Conservation (phyloP, 2,888 invertebrate genomes). For the Ommatoiulus sabulosus region DNA sequence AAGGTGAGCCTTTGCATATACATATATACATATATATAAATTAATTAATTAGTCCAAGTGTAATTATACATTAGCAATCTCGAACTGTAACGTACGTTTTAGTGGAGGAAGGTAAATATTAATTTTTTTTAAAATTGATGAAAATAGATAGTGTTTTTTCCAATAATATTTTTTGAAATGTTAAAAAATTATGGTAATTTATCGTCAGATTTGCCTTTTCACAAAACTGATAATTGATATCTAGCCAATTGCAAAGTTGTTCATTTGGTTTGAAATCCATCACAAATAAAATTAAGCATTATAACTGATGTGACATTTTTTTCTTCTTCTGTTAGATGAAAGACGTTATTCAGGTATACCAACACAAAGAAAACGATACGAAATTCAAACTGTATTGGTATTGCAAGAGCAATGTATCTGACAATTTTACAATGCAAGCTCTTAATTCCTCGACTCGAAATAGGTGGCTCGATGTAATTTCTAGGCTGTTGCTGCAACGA, state of each 20-base stretch:
- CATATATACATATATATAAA: too few species aligned
- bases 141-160: not conserved
- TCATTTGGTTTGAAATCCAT: too few species aligned
- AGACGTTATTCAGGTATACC: not conserved
- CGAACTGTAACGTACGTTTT: too few species aligned
- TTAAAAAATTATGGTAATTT: not conserved
- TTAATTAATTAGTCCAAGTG: too few species aligned
- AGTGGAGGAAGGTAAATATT: too few species aligned
- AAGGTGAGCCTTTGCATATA: not conserved
- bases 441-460: not conserved
- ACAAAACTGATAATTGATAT: too few species aligned
- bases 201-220: not conserved
- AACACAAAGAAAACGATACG: not conserved
- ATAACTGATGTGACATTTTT: too few species aligned
- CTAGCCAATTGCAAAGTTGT: too few species aligned
- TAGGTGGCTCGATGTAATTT: not conserved
- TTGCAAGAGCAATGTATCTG: not conserved
- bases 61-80: too few species aligned
- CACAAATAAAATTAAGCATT: too few species aligned
- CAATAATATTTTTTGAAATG: not conserved
- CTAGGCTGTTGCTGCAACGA: not conserved
- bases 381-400: constrained; percentile 30
- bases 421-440: not conserved
- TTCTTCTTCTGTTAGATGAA: not conserved
- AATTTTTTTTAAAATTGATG: too few species aligned